These are phyloP conservation scores for Oryzias curvinotus DNA, from an alignment of 2,113 vertebrate species.

Conservation along the genomic window DNA sequence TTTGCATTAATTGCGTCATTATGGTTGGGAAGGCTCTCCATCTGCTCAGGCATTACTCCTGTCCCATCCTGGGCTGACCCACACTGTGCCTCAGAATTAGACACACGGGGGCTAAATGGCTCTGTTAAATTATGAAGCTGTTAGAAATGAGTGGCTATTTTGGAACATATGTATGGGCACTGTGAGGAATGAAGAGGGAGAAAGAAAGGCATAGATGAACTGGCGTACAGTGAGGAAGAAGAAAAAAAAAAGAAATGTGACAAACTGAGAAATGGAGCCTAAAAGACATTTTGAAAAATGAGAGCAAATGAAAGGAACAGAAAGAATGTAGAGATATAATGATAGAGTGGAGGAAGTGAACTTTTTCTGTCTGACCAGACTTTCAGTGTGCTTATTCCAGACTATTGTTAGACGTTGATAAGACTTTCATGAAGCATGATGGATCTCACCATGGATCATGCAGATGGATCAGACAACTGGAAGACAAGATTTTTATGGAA, in stretches of 20 bases:
- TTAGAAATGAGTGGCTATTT: conserved; percentile 38
- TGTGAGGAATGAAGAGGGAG: conserved; percentile 27
- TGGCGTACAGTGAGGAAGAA: conserved; percentile 23
- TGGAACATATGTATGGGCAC: conserved; percentile 53
- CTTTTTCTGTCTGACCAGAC: conserved; percentile 32
- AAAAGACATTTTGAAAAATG: conserved; percentile 66
- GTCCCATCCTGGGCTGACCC: conserved; percentile 65
- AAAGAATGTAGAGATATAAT: conserved; percentile 55
- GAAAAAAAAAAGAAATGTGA: conserved; percentile 52
- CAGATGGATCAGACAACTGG: conserved; percentile 54
- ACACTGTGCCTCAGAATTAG: conserved; percentile 65
- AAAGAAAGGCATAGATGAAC: conserved; percentile 31
- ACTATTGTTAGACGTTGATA: conserved; percentile 76
- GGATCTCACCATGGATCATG: conserved; percentile 69
- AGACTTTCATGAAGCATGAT: conserved; percentile 75
- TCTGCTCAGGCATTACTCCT: conserved; percentile 73
- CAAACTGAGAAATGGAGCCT: conserved; percentile 58
- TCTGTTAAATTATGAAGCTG: conserved; percentile 58
- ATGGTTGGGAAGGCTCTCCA: conserved; percentile 74
- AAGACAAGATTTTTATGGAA: conserved; percentile 14
- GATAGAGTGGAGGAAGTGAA: conserved; percentile 66
- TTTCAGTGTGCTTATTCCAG: conserved; percentile 45
- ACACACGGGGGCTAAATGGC: conserved; percentile 70
- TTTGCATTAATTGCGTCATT: conserved; percentile 77
- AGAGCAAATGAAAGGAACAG: conserved; percentile 53